A percentile compares a stretch with the other conserved stretches of the same genome.
These are phyloP conservation scores for Picathartes gymnocephalus DNA, from an alignment of 2,113 vertebrate species.

Conservation along the genomic window DNA sequence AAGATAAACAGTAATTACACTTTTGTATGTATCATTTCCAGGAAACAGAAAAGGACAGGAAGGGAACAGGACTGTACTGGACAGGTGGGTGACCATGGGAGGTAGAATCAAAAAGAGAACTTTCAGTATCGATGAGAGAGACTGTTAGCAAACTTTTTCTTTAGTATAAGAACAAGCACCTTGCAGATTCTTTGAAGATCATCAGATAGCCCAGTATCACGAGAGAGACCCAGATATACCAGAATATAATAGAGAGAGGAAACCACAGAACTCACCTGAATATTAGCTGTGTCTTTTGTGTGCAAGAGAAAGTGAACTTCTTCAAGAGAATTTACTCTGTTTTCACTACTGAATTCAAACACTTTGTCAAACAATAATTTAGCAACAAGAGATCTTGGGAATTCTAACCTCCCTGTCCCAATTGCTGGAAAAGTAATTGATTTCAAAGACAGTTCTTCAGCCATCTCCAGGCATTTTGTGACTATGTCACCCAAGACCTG, in stretches of 20 bases:
- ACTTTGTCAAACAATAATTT: constrained; percentile 76
- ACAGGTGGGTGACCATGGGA: background rate
- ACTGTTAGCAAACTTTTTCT: background rate
- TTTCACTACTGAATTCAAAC: constrained; percentile 75
- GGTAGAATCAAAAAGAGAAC: background rate
- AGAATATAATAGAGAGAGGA: background rate
- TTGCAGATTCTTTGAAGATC: background rate
- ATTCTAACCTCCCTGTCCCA: constrained; percentile 85
- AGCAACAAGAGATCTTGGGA: constrained; percentile 75
- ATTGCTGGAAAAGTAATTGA: constrained; percentile 90
- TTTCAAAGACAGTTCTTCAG: constrained; percentile 63
- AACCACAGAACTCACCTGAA: constrained; percentile 73
- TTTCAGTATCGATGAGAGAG: background rate
- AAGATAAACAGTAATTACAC: background rate
- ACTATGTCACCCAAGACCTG: constrained; percentile 77
- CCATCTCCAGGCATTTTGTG: constrained; percentile 73
- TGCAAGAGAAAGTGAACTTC: constrained; percentile 80
- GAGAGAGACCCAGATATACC: background rate
- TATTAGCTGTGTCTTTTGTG: constrained; percentile 71
- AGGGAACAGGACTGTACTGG: background rate
- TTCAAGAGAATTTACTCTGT: constrained; percentile 64
- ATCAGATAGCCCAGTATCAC: background rate
- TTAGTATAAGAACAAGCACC: background rate
- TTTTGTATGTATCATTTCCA: background rate
- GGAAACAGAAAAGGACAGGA: background rate